phyloP scores from a whole-genome alignment of 2,113 vertebrate genomes.

The Brachirus orientalis region DNA sequence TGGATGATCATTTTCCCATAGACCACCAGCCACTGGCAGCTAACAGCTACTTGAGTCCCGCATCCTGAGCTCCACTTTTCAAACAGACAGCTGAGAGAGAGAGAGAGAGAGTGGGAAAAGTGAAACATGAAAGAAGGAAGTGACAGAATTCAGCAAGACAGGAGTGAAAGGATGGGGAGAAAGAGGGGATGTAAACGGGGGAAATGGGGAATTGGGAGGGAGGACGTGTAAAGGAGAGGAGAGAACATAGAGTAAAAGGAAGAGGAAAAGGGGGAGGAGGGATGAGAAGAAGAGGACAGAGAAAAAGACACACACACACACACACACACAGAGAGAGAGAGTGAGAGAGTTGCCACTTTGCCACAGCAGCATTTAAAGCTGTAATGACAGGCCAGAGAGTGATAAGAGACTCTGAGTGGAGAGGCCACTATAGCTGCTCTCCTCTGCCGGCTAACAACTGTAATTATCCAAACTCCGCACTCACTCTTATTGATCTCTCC shows the following conservation, averaged over 20 bases:
- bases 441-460: slow-evolving; percentile 88
- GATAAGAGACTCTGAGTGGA: slow-evolving; percentile 91
- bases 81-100: no score
- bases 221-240: background rate
- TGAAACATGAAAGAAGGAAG: no score
- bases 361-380: slow-evolving; percentile 71
- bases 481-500: slow-evolving; percentile 75
- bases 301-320: slow-evolving; percentile 32
- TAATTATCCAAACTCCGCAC: slow-evolving; percentile 92
- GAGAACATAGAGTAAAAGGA: background rate
- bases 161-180: no score
- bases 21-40: no score
- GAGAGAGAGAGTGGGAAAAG: no score
- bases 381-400: slow-evolving; percentile 89
- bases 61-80: no score
- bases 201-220: no score
- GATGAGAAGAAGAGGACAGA: background rate
- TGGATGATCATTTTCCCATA: no score
- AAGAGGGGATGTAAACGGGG: no score
- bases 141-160: no score
- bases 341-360: slow-evolving; percentile 57
- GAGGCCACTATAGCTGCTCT: slow-evolving; percentile 83
- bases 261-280: background rate
- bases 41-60: no score
- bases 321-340: slow-evolving; percentile 40